Evolutionary conservation across 1,140 invertebrate genomes (phyloP).

Genomic region (Cydia amplana): DNA sequence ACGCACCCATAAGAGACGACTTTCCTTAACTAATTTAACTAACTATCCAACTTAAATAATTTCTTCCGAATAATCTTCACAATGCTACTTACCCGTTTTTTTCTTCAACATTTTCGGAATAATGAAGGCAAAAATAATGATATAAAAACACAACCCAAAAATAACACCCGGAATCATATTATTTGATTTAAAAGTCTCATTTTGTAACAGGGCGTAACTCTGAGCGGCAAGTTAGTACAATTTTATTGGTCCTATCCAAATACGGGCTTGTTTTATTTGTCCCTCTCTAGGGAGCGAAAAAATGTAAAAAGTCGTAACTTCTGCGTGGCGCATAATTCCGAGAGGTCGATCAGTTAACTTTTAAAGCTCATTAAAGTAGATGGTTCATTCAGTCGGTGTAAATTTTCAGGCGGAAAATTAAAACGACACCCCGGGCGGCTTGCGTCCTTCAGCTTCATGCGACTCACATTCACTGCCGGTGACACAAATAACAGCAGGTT

Average conservation of each 20-base stretch:
- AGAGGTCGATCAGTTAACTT: constrained; percentile 71
- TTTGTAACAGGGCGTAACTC: neutral
- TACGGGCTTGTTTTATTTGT: constrained; percentile 21
- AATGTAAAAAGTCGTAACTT: constrained; percentile 23
- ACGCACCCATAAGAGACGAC: too few species aligned
- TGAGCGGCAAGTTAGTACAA: neutral
- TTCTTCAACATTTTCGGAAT: too few species aligned
- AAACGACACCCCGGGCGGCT: constrained; percentile 72
- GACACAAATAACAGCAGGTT: constrained; percentile 5
- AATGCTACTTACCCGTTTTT: too few species aligned
- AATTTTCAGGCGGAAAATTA: constrained; percentile 77
- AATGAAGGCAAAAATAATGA: neutral
- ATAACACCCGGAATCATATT: neutral
- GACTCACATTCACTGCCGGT: constrained; percentile 39
- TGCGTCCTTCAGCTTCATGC: constrained; percentile 31
- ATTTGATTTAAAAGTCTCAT: neutral
- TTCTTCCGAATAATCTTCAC: too few species aligned
- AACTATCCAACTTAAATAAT: too few species aligned
- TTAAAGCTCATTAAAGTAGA: constrained; percentile 79
- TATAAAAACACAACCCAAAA: neutral
- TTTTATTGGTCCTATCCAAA: constrained; percentile 16
- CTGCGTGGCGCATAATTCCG: constrained; percentile 24
- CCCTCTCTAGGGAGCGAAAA: neutral
- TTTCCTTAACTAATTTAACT: too few species aligned
- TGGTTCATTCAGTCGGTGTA: constrained; percentile 73